phyloP scores from a whole-genome alignment of 1,140 invertebrate genomes.

The Paraescarpia echinospica region DNA sequence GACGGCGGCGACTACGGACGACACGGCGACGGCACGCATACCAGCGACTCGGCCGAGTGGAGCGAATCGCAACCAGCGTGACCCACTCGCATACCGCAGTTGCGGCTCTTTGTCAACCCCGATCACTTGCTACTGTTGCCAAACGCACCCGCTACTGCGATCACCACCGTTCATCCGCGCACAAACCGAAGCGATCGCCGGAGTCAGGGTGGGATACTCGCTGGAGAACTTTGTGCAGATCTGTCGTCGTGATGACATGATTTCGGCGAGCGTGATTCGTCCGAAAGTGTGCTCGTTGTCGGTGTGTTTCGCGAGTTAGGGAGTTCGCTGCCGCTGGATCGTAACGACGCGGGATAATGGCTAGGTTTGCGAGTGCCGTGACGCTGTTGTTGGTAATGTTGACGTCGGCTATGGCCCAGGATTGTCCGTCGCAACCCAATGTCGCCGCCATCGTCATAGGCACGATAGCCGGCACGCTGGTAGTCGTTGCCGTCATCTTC shows the following conservation, averaged over 20 bases:
- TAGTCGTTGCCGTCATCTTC: slow-evolving; percentile 4
- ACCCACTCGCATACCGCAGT: background rate
- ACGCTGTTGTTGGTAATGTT: background rate
- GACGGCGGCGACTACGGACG: background rate
- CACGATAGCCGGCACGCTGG: background rate
- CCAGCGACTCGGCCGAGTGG: background rate
- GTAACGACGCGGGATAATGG: background rate
- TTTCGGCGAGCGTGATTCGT: background rate
- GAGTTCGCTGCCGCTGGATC: background rate
- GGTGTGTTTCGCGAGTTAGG: background rate
- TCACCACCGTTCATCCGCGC: background rate
- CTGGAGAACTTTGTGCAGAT: background rate
- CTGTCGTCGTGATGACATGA: background rate
- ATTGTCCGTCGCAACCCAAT: background rate
- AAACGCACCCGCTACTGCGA: background rate
- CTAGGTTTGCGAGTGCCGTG: background rate
- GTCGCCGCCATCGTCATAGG: background rate
- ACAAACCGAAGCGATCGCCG: background rate
- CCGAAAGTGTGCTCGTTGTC: background rate
- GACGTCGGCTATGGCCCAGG: background rate
- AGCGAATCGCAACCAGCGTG: background rate
- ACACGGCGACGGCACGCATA: background rate
- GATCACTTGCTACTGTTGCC: slow-evolving; percentile 3
- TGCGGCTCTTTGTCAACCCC: background rate
- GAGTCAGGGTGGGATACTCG: background rate